Base-by-base conservation (phyloP, 2,888 invertebrate species). In the Conops quadrifasciatus region DNA sequence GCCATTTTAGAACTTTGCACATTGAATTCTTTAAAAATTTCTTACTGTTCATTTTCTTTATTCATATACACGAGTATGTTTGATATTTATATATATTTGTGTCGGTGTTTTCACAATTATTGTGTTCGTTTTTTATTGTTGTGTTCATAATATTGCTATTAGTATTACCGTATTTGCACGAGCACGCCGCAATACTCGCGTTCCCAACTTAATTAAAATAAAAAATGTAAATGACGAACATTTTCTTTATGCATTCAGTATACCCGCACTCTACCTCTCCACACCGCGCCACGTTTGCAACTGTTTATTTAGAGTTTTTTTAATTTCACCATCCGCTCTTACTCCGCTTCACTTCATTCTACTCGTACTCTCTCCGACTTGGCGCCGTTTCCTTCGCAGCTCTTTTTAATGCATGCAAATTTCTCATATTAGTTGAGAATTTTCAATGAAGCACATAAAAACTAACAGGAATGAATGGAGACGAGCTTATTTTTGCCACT, bases 391-490 rank as follows among this genome's bases (percentile, higher is more conserved):
- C 26, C n/a, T 30, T 13, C 26, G 3, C 21, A 9, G n/a, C 51
- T 53, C 21, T 19, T 36, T 65, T 30, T 30, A 51, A 49, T 66
- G 19, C 19, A 68, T 68, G 68, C 68, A 68, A 68, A 68, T 68
- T 68, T 60, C 49, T 36, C 60, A 68, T 60, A 68, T 60, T 36
- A 68, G 68, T 19, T 68, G 51, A 49, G 68, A 60, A 68, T 68
- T 68, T 68, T 59, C 60, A 68, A 68, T 68, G 68, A 68, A 68
- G 60, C 68, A 26, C 49, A 21, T 53, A 56, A 56, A 53, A 66
- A 56, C 4, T 56, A 43, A 36, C n/a, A 19, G 19, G 11, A 43
- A 56, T 5, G 47, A 53, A 47, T 21, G 45, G 47, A 16, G 24
- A 47, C 21, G 59, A 19, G 59, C 49, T 49, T 67, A 45, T 19